These are phyloP conservation scores for Drosophila arizonae DNA, from an alignment of 1,140 invertebrate species.

Conservation along the genomic window DNA sequence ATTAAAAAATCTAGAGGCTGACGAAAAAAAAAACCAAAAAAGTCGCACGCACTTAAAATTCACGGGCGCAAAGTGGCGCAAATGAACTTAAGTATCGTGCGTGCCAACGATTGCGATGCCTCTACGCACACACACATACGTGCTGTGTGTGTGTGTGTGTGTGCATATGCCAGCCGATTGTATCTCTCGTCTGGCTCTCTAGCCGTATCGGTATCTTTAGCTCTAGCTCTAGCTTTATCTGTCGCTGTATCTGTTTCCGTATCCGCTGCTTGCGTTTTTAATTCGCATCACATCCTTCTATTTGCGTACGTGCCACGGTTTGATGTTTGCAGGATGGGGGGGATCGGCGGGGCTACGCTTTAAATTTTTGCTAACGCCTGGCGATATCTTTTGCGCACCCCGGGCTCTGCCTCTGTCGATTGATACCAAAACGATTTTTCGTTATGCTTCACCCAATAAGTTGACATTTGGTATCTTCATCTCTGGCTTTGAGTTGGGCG, in stretches of 20 bases:
- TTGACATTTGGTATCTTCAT: constrained; percentile 56
- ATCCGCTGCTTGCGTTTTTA: constrained; percentile 56
- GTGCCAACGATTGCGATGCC: constrained; percentile 43
- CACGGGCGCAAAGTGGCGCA: constrained; percentile 69
- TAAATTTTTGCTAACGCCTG: constrained; percentile 10
- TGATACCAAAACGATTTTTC: constrained; percentile 75
- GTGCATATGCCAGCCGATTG: constrained; percentile 8
- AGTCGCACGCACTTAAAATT: constrained; percentile 65
- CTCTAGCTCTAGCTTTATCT: constrained; percentile 26
- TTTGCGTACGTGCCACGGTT: constrained; percentile 61
- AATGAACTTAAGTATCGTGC: constrained; percentile 76
- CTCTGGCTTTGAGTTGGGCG: constrained; percentile 4
- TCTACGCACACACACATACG: constrained; percentile 10
- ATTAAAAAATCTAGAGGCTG: constrained; percentile 10
- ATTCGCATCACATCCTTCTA: constrained; percentile 77
- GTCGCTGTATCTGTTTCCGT: constrained; percentile 23
- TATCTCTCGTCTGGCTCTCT: constrained; percentile 33
- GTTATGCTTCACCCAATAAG: constrained; percentile 58
- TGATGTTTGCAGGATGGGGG: too few species aligned
- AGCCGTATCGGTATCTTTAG: constrained; percentile 27
- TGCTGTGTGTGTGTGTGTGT: constrained; percentile 2
- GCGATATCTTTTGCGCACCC: constrained; percentile 1
- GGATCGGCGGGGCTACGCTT: neutral
- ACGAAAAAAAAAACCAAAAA: constrained; percentile 12
- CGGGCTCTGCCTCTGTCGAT: constrained; percentile 22